Conservation (phyloP, 1,140 invertebrate species). For the Drosophila burlai region DNA sequence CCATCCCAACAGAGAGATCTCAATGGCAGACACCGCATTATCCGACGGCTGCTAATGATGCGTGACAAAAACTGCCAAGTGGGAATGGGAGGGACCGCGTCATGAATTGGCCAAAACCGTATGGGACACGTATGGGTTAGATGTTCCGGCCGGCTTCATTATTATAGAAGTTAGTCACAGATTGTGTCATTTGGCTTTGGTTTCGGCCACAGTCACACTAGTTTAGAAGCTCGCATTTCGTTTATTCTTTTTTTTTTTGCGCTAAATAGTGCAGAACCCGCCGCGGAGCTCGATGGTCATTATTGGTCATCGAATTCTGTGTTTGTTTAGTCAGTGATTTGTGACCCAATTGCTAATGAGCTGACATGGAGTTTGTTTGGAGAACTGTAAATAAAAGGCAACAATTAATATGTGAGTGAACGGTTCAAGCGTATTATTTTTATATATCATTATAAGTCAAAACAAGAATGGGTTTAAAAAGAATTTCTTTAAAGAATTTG, state of each 20-base stretch:
- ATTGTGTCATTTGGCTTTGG: slow-evolving; percentile 32
- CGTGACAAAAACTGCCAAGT: slow-evolving; percentile 55
- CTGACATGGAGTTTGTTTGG: slow-evolving; percentile 19
- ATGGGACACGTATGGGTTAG: slow-evolving; percentile 44
- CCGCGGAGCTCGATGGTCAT: slow-evolving; percentile 13
- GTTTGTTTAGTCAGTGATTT: slow-evolving; percentile 21
- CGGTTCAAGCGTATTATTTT: not conserved
- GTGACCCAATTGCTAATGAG: slow-evolving; percentile 41
- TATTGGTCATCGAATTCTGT: slow-evolving; percentile 13
- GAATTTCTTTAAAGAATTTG: not conserved
- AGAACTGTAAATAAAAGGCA: slow-evolving; percentile 10
- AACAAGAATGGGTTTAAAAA: not conserved
- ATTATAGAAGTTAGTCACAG: slow-evolving; percentile 63
- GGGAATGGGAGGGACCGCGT: slow-evolving; percentile 7
- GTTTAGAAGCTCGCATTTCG: slow-evolving; percentile 16
- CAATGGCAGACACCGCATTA: slow-evolving; percentile 20
- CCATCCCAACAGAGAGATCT: slow-evolving; percentile 13
- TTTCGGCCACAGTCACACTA: slow-evolving; percentile 38
- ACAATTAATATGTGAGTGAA: slow-evolving; percentile 18
- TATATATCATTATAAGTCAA: not conserved
- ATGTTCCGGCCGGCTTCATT: slow-evolving; percentile 27
- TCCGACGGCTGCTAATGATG: slow-evolving; percentile 59
- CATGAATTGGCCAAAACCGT: slow-evolving; percentile 65
- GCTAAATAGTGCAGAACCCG: slow-evolving; percentile 48
- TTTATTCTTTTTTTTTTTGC: slow-evolving; percentile 3